A percentile compares a stretch with the other conserved stretches of the same genome.
phyloP scores from a whole-genome alignment of 2,113 vertebrate species.

The Urocynchramus pylzowi region DNA sequence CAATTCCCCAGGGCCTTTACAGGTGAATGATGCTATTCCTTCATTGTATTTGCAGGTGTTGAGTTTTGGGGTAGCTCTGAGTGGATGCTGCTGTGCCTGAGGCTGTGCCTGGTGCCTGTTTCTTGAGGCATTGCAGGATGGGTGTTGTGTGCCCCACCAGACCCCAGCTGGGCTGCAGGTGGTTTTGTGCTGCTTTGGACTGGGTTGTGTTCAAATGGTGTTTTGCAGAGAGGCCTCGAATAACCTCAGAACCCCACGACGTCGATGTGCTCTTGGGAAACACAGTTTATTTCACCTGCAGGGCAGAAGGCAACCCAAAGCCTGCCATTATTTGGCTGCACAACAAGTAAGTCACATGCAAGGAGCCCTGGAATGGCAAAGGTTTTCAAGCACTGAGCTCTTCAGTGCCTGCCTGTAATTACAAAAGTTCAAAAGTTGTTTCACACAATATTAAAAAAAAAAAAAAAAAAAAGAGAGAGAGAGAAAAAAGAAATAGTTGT shows the following conservation, averaged over 20 bases:
- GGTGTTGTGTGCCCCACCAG: background rate
- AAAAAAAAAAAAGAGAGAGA: background rate
- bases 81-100: background rate
- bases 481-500: background rate
- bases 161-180: fast-evolving
- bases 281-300: constrained; percentile 90
- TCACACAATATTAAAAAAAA: background rate
- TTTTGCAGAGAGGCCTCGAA: constrained; percentile 84
- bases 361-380: background rate
- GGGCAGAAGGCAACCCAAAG: constrained; percentile 91
- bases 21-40: background rate
- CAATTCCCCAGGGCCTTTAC: background rate
- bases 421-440: background rate
- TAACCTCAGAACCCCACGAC: constrained; percentile 86
- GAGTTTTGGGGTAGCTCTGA: background rate
- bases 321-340: constrained; percentile 92
- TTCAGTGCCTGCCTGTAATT: background rate
- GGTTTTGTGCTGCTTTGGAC: background rate
- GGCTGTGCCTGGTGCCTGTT: background rate
- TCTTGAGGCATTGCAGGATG: background rate
- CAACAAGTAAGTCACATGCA: constrained; percentile 80
- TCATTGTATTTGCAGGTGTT: background rate
- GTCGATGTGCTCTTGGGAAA: constrained; percentile 87
- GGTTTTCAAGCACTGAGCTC: background rate
- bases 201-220: background rate